Conservation (phyloP, 2,888 invertebrate species). For the Venusia cambrica region DNA sequence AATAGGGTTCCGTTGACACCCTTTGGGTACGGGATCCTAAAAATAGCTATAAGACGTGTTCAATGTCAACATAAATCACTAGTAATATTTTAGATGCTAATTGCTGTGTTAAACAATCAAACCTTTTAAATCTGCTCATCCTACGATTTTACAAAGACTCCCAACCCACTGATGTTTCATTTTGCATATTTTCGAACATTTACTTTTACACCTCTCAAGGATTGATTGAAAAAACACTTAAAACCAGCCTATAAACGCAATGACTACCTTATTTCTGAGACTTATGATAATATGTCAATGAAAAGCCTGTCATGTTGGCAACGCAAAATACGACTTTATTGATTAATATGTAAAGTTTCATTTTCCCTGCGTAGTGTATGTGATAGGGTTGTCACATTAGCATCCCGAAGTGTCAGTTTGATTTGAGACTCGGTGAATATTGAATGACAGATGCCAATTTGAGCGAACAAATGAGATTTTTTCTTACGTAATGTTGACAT, state of each 20-base stretch:
- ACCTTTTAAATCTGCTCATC: conserved; percentile 13
- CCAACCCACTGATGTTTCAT: too few relatives aligned
- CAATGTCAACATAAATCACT: conserved; percentile 9
- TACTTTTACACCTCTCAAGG: conserved; percentile 53
- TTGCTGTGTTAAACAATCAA: conserved; percentile 11
- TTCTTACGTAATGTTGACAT: conserved; percentile 28
- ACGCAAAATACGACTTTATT: conserved; percentile 2
- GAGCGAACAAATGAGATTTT: conserved; percentile 10
- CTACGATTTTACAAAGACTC: conserved; percentile 21
- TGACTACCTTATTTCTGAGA: too few relatives aligned
- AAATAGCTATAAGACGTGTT: too few relatives aligned
- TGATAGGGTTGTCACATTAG: conserved; percentile 26
- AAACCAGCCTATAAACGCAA: too few relatives aligned
- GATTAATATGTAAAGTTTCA: conserved; percentile 2
- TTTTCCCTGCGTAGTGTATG: conserved; percentile 4
- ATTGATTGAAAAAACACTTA: conserved; percentile 26
- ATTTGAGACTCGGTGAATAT: conserved; percentile 18
- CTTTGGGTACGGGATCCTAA: too few relatives aligned
- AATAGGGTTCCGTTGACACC: too few relatives aligned
- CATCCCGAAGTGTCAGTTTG: conserved; percentile 32
- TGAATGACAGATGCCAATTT: conserved; percentile 8
- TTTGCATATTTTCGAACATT: conserved; percentile 15
- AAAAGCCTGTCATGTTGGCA: conserved; percentile 1
- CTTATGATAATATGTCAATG: not conserved
- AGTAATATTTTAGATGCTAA: conserved; percentile 6